Evolutionary conservation across 1,140 invertebrate species (phyloP), one percentile per base, ranked within the genome.

Genomic region (Agrilus planipennis): DNA sequence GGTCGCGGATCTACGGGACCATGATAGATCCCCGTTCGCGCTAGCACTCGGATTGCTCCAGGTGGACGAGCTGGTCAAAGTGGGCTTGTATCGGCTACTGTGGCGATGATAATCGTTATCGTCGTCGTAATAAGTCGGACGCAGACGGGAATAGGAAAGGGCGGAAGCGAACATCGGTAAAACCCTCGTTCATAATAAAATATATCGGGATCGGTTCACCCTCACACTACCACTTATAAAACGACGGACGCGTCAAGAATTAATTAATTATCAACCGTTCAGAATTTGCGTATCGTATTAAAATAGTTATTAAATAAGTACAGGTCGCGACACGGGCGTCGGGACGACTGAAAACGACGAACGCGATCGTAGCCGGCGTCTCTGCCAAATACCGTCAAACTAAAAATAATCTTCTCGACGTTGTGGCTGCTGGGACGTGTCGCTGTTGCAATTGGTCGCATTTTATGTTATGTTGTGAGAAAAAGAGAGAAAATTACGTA

Each of bases 391-490:
- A 55, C 55, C 57, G 57, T 53, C 49, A 50, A 47, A 54, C 60
- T 61, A 62, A 58, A 64, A 61, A 61, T 63, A 62, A 42, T 45
- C 37, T 34, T n/a, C n/a, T n/a, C n/a, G n/a, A n/a, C n/a, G n/a
- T n/a, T n/a, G n/a, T n/a, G n/a, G n/a, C n/a, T n/a, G n/a, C n/a
- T n/a, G n/a, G n/a, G n/a, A n/a, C n/a, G n/a, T n/a, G n/a, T n/a
- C n/a, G n/a, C n/a, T n/a, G n/a, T n/a, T n/a, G n/a, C n/a, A n/a
- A n/a, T n/a, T n/a, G n/a, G n/a, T n/a, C n/a, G n/a, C n/a, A n/a
- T n/a, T n/a, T n/a, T n/a, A n/a, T n/a, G n/a, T n/a, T n/a, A n/a
- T n/a, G n/a, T n/a, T n/a, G n/a, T n/a, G n/a, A n/a, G n/a, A n/a
- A n/a, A n/a, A n/a, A n/a, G n/a, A n/a, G n/a, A n/a, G n/a, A n/a